Base-by-base conservation (phyloP, 2,797 vertebrate species). In the Micropoecilia bifurca region DNA sequence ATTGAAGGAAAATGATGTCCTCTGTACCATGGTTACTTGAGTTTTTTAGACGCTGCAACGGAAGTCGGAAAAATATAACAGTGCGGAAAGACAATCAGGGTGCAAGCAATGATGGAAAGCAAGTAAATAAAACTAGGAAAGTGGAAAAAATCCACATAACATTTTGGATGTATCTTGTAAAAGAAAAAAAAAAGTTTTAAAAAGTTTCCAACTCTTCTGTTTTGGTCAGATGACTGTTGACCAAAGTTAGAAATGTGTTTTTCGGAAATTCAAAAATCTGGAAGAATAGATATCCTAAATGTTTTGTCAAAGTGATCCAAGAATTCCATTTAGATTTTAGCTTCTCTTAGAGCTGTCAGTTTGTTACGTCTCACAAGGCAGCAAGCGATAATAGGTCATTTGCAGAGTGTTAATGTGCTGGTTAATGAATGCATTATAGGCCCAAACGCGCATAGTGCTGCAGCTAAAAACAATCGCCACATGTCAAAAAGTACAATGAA, bases 371-470 rank as follows among this genome's bases (percentile, higher is more conserved):
- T 61, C 69, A 63, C 79, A 87, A 83, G 36, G 74, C 71, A 74
- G 71, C 33, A 71, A 75, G 50, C 39, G 63, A 76, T 80, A 80
- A 85, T 71, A 83, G 78, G 80, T 69, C 74, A 81, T 77, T 72
- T 68, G 61, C 61, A 55, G 46, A 45, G 75, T 71, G 75, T 83
- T 81, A 77, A 86, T 73, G 71, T 68, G 57, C 71, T 77, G 75
- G 71, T 61, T 80, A 73, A 77, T 71, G 72, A 53, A 78, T 79
- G 78, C 71, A 3, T 66, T 68, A 66, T 20, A 30, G 85, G 82
- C 73, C 79, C 33, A 41, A 0, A 22, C 4, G 43, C 73, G 2
- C 43, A 3, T 18, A 48, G 72, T 18, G 18, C 61, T 12, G 20
- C 80, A 79, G 55, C 73, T 41, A 48, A 46, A 87, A 87, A 71